These are phyloP conservation scores for Philopedon plagiatum DNA, from an alignment of 2,888 invertebrate genomes.

Conservation along the genomic window DNA sequence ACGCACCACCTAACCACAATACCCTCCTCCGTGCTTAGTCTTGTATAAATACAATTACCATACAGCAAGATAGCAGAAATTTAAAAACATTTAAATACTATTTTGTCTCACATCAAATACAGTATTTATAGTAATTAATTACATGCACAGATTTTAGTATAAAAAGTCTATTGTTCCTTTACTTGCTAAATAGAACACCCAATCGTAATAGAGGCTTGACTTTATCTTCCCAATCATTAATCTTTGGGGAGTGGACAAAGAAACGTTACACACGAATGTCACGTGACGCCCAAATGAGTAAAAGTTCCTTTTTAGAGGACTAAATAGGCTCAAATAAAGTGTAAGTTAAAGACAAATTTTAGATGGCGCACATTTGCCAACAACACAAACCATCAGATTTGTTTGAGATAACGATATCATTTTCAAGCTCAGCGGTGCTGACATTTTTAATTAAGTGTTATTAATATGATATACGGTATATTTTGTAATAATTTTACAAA, in stretches of 20 bases:
- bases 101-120: constrained; percentile 21
- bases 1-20: no score
- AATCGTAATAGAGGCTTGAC: constrained; percentile 35
- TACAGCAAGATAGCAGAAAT: background rate
- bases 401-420: background rate
- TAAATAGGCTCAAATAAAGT: constrained; percentile 29
- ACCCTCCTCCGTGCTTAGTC: no score
- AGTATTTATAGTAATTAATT: constrained; percentile 35
- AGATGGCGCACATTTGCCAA: background rate
- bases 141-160: constrained; percentile 26
- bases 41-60: no score
- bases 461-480: no score
- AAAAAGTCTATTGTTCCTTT: constrained; percentile 36
- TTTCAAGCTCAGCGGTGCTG: background rate
- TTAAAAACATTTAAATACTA: background rate
- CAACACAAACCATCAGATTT: background rate
- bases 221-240: constrained; percentile 42
- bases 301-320: constrained; percentile 28
- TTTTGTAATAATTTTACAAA: no score
- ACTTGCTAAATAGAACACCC: constrained; percentile 37
- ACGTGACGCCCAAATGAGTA: constrained; percentile 34
- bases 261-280: constrained; percentile 39
- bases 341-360: constrained; percentile 19
- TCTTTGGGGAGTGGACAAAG: constrained; percentile 41
- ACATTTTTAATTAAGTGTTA: no score